Evolutionary conservation across 2,113 vertebrate species (phyloP).

Genomic region (Rousettus leschenaultii): DNA sequence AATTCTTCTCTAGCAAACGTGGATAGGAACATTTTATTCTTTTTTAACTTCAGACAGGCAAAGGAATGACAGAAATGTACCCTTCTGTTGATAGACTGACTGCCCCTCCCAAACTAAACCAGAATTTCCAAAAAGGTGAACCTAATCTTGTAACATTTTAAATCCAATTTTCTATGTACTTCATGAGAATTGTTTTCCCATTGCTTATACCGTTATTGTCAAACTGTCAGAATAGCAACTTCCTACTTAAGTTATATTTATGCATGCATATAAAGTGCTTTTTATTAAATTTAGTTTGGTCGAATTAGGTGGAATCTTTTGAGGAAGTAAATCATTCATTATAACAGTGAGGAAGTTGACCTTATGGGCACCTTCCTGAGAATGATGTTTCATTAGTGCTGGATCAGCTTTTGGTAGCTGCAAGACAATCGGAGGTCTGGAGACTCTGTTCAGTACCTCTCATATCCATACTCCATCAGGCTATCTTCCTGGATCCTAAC

Average conservation of each 20-base stretch:
- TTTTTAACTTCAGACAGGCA: conserved; percentile 34
- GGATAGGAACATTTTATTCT: conserved; percentile 13
- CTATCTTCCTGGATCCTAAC: background rate
- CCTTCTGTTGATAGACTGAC: background rate
- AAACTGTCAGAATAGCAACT: conserved; percentile 52
- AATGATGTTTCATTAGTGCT: background rate
- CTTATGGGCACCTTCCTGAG: conserved; percentile 7
- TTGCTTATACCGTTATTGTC: conserved; percentile 32
- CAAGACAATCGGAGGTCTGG: background rate
- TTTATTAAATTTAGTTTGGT: conserved; percentile 47
- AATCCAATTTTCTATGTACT: background rate
- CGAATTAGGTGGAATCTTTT: conserved; percentile 52
- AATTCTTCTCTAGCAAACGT: conserved; percentile 53
- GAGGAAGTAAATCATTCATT: conserved; percentile 47
- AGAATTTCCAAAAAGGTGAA: conserved; percentile 39
- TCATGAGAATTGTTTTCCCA: background rate
- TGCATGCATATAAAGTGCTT: conserved; percentile 37
- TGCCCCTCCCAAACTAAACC: background rate
- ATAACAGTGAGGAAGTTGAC: conserved; percentile 20
- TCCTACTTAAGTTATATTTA: conserved; percentile 52
- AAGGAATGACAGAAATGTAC: conserved; percentile 31
- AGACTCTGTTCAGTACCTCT: background rate
- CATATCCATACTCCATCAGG: background rate
- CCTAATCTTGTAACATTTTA: background rate
- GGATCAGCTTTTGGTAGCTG: background rate